Conservation (phyloP, 2,797 vertebrate species). For the Sphenodon punctatus region DNA sequence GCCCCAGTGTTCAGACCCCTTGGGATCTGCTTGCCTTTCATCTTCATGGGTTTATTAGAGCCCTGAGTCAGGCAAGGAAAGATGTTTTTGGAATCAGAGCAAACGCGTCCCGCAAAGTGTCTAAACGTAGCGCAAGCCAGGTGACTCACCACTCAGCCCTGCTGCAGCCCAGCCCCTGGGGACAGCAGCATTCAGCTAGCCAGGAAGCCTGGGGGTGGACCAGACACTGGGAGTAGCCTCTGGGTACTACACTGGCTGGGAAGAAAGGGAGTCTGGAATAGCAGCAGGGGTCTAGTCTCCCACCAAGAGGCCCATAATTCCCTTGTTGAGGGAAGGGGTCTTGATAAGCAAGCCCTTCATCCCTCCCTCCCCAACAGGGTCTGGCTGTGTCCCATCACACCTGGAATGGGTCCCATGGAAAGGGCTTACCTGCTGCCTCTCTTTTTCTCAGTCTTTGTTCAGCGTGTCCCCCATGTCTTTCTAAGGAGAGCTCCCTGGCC, state of each 20-base stretch:
- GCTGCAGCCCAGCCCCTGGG: not conserved
- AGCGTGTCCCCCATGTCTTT: no score
- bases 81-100: constrained; percentile 29
- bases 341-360: not conserved
- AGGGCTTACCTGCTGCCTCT: no score
- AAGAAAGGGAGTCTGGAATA: no score
- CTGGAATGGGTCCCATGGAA: not conserved
- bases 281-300: no score
- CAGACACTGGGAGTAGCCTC: no score
- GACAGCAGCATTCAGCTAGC: not conserved
- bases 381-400: not conserved
- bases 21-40: not conserved
- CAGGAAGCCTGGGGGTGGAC: no score
- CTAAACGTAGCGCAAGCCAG: constrained; percentile 58
- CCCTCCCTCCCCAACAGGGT: not conserved
- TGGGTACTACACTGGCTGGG: no score
- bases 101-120: constrained; percentile 27
- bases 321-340: not conserved
- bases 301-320: not conserved
- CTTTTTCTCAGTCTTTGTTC: no score
- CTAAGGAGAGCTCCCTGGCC: no score
- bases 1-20: not conserved
- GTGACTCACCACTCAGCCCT: constrained; percentile 35
- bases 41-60: not conserved
- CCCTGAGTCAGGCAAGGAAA: constrained; percentile 28